These are phyloP conservation scores for Palythoa caribaeorum DNA, from an alignment of 92 coral and sea anemone species.

Conservation along the genomic window DNA sequence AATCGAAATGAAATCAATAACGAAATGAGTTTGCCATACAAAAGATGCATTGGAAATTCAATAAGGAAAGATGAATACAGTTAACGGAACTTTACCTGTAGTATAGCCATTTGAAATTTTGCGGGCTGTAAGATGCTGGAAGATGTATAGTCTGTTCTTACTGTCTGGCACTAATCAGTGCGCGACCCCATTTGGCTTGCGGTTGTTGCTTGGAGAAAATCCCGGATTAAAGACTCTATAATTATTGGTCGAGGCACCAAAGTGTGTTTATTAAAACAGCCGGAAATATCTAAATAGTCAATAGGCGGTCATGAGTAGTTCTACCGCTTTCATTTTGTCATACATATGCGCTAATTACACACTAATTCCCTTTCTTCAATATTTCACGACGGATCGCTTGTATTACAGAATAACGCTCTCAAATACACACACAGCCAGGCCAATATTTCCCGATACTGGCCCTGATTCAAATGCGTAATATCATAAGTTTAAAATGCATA, in stretches of 20 bases:
- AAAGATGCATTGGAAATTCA: constrained; percentile 34
- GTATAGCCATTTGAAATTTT: constrained; percentile 74
- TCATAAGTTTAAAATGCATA: constrained; percentile 1
- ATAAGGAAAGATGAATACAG: constrained; percentile 14
- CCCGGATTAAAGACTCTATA: constrained; percentile 69
- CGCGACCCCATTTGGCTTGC: constrained; percentile 77
- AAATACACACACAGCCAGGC: constrained; percentile 6
- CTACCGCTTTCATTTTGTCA: constrained; percentile 29
- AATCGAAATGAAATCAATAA: constrained; percentile 36
- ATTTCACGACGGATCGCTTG: constrained; percentile 17
- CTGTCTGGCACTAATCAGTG: constrained; percentile 29
- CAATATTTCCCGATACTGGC: constrained; percentile 29
- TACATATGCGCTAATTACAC: constrained; percentile 29
- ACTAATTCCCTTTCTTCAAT: constrained; percentile 5
- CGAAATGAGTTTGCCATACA: constrained; percentile 25
- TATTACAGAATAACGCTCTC: not conserved
- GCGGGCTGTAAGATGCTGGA: constrained; percentile 30
- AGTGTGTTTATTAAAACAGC: constrained; percentile 76
- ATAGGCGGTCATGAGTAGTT: constrained; percentile 51
- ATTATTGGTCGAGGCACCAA: constrained; percentile 62
- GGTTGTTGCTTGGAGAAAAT: constrained; percentile 63
- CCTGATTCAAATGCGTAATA: constrained; percentile 12
- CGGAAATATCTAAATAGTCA: constrained; percentile 73
- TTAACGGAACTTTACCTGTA: constrained; percentile 69
- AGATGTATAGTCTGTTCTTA: constrained; percentile 22